A percentile compares a stretch with the other conserved stretches of the same genome.
Conservation (phyloP, 2,888 invertebrate species). For the Onchidella celtica region DNA sequence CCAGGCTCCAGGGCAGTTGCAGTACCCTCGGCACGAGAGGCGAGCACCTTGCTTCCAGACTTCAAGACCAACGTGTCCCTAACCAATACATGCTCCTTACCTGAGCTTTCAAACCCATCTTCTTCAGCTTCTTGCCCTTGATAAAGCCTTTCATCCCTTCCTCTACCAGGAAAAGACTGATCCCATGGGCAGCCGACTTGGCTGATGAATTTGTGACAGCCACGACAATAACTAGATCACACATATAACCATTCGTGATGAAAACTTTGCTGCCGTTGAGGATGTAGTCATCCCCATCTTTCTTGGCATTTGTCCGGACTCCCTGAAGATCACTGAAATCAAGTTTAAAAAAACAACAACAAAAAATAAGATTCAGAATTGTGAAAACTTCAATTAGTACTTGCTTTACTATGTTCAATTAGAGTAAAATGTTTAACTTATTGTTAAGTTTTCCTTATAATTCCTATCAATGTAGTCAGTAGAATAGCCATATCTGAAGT, state of each 20-base stretch:
- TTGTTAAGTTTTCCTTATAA: no score
- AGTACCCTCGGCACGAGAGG: no score
- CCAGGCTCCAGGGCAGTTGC: no score
- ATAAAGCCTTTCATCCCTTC: constrained; percentile 80
- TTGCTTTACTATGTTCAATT: no score
- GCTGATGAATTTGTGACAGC: constrained; percentile 80
- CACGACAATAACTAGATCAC: constrained; percentile 80
- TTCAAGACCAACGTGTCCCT: no score
- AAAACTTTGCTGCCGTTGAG: constrained; percentile 81
- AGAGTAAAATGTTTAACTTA: no score
- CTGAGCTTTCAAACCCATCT: constrained; percentile 80
- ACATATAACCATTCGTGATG: constrained; percentile 81
- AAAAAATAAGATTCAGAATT: no score
- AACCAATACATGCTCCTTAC: constrained; percentile 50
- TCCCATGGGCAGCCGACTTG: constrained; percentile 80
- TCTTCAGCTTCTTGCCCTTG: constrained; percentile 80
- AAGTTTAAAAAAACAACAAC: no score
- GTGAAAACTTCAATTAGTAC: no score
- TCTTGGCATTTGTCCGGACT: constrained; percentile 79
- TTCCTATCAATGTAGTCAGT: no score
- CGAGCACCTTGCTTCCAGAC: no score
- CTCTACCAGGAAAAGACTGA: constrained; percentile 81
- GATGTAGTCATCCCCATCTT: constrained; percentile 80
- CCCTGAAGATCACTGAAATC: constrained; percentile 80
- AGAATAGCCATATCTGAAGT: no score